Percentiles rank a stretch among this genome's conserved stretches.
These are phyloP conservation scores for Spea hammondii DNA, from an alignment of 2,797 vertebrate species.

Conservation along the genomic window DNA sequence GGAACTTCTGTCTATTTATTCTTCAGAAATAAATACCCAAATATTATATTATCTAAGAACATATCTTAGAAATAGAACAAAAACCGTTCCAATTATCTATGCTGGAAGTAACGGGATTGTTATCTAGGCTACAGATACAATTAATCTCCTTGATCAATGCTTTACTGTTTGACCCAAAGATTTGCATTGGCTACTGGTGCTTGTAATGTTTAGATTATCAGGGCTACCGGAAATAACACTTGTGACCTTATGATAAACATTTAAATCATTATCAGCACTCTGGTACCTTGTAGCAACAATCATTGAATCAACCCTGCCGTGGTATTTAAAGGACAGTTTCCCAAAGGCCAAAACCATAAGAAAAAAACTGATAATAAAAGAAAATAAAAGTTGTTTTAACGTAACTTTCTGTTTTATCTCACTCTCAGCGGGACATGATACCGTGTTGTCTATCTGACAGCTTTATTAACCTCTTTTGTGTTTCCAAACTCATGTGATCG, in stretches of 20 bases:
- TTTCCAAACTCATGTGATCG: no score
- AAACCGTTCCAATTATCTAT: no score
- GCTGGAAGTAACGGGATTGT: no score
- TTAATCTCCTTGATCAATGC: slow-evolving; percentile 39
- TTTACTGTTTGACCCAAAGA: slow-evolving; percentile 33
- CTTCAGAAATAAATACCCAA: no score
- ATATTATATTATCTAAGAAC: no score
- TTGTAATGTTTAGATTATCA: slow-evolving; percentile 39
- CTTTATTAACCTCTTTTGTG: not conserved
- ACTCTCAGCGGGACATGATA: no score
- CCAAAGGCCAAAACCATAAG: not conserved
- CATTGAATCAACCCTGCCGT: not conserved
- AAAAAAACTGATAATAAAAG: no score
- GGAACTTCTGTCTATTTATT: no score
- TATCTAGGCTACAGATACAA: not conserved
- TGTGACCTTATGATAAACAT: slow-evolving; percentile 31
- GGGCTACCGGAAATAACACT: slow-evolving; percentile 29
- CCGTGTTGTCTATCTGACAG: not conserved
- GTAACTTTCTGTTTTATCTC: no score
- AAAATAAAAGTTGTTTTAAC: no score
- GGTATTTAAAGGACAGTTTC: not conserved
- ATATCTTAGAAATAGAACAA: no score
- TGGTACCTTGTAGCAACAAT: not conserved
- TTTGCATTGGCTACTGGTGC: slow-evolving; percentile 33
- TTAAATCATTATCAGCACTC: slow-evolving; percentile 24